Evolutionary conservation across 2,797 vertebrate species (phyloP).

Genomic region (Anguilla megastoma): DNA sequence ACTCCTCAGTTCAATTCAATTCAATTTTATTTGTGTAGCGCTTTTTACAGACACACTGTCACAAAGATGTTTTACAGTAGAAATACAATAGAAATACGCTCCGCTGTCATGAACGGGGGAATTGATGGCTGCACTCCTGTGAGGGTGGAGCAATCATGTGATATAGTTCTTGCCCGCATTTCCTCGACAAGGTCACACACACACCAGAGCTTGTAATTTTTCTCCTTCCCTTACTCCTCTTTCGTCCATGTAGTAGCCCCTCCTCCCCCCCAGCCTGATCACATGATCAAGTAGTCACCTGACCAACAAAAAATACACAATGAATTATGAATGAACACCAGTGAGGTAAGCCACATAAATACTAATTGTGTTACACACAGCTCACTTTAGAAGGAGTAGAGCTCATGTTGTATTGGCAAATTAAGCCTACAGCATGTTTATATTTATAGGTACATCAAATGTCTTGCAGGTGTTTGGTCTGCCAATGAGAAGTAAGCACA

Average conservation of each 20-base stretch:
- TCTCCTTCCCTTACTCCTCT: background rate
- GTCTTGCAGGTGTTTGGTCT: background rate
- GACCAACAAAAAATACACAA: background rate
- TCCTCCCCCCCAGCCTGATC: background rate
- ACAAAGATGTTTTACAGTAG: no score
- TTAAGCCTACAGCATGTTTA: background rate
- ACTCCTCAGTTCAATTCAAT: background rate
- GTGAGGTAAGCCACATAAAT: background rate
- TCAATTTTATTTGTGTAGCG: no score
- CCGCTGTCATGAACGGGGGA: background rate
- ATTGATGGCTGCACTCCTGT: background rate
- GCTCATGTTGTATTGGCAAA: background rate
- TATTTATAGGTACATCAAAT: background rate
- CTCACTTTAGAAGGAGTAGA: background rate
- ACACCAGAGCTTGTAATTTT: background rate
- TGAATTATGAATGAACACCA: background rate
- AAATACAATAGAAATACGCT: background rate
- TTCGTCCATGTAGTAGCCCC: background rate
- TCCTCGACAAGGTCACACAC: background rate
- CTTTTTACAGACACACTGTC: no score
- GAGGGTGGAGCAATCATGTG: no score
- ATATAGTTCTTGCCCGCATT: background rate
- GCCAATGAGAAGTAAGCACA: background rate
- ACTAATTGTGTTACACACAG: background rate
- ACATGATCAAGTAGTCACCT: constrained; percentile 1